phyloP scores from a whole-genome alignment of 2,888 invertebrate genomes.

The Melinaea marsaeus region DNA sequence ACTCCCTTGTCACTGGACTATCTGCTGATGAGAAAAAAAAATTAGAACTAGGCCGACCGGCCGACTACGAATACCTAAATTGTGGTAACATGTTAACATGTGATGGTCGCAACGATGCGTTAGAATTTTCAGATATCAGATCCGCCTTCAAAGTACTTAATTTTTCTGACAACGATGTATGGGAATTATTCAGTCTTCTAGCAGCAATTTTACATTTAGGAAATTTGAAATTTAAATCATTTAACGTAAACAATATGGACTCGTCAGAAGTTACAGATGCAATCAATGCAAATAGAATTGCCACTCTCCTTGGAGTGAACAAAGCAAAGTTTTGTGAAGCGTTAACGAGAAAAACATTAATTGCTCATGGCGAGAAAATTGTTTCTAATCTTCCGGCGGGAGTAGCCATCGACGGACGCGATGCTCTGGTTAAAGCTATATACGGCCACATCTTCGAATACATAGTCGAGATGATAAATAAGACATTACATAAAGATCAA shows the following conservation, averaged over 20 bases:
- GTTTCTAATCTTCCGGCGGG: conserved; percentile 85
- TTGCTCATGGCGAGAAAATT: conserved; percentile 89
- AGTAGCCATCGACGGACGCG: conserved; percentile 89
- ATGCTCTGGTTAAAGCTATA: conserved; percentile 95
- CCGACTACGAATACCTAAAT: conserved; percentile 88
- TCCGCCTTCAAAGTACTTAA: conserved; percentile 96
- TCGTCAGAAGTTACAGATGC: conserved; percentile 89
- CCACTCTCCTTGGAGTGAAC: conserved; percentile 84
- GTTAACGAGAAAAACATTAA: conserved; percentile 90
- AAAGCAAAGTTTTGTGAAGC: conserved; percentile 85
- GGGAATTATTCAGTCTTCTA: conserved; percentile 89
- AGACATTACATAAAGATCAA: conserved; percentile 85
- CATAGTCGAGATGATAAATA: conserved; percentile 93
- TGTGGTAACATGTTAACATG: conserved; percentile 87
- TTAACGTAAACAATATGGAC: conserved; percentile 88
- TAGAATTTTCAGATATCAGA: conserved; percentile 91
- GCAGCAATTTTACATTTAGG: conserved; percentile 94
- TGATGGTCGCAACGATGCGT: conserved; percentile 89
- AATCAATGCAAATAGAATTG: conserved; percentile 82
- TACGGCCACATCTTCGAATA: conserved; percentile 94
- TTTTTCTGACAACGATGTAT: conserved; percentile 89
- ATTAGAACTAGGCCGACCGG: conserved; percentile 84
- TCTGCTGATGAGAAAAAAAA: conserved; percentile 86
- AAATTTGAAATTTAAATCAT: conserved; percentile 90
- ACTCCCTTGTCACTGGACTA: conserved; percentile 91